Conservation (phyloP, 2,797 vertebrate genomes). For the Hyperoplus immaculatus region DNA sequence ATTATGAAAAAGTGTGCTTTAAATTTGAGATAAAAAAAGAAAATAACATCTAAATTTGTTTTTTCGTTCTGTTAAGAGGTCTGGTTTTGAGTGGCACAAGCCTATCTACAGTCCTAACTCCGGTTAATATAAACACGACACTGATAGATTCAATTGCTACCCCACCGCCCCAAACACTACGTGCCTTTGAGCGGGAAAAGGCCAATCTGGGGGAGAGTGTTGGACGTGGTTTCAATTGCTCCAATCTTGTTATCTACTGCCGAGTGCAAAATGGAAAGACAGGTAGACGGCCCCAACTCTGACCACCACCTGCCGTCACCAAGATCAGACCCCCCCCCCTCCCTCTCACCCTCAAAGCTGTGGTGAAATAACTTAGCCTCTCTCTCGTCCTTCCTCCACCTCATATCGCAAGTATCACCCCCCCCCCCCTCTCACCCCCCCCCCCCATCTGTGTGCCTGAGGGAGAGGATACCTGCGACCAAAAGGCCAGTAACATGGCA, state of each 20-base stretch:
- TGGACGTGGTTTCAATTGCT: slow-evolving; percentile 58
- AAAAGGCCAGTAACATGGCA: slow-evolving; percentile 82
- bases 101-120: slow-evolving; percentile 40
- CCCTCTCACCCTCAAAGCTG: slow-evolving; percentile 43
- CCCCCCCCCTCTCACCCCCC: slow-evolving; percentile 64
- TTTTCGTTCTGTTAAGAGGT: not conserved
- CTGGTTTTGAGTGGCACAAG: slow-evolving; percentile 23
- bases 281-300: slow-evolving; percentile 55
- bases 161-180: not conserved
- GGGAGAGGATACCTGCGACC: slow-evolving; percentile 76
- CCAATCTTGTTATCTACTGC: slow-evolving; percentile 72
- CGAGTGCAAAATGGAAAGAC: slow-evolving; percentile 63
- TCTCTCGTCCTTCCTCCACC: slow-evolving; percentile 47
- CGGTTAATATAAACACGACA: slow-evolving; percentile 49
- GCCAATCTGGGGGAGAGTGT: slow-evolving; percentile 29
- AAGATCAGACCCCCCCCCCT: slow-evolving; percentile 21
- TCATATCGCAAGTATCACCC: slow-evolving; percentile 54
- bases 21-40: slow-evolving; percentile 10
- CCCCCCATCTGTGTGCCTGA: slow-evolving; percentile 66
- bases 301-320: slow-evolving; percentile 61
- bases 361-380: slow-evolving; percentile 49
- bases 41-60: not conserved
- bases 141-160: slow-evolving; percentile 26
- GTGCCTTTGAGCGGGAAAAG: slow-evolving; percentile 48
- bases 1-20: slow-evolving; percentile 48